Conservation (phyloP, 2,797 vertebrate species). For the Psittacula derbiana region DNA sequence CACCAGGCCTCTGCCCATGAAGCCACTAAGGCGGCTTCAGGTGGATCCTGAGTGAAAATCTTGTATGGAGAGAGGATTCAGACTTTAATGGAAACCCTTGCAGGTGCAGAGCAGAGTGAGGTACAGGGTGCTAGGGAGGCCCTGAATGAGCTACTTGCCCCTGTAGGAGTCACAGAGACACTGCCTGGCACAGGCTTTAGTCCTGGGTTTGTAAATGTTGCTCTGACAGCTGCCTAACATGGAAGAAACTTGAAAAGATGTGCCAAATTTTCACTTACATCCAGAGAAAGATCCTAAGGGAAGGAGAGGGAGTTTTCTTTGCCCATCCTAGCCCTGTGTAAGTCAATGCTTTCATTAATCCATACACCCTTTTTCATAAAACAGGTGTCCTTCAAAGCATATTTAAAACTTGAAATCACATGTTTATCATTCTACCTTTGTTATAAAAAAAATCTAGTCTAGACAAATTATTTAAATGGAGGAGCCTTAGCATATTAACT, state of each 20-base stretch:
- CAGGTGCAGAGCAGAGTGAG: neutral
- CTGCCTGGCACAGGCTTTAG: neutral
- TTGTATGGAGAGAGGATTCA: neutral
- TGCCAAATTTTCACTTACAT: neutral
- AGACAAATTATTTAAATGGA: neutral
- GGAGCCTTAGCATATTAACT: neutral
- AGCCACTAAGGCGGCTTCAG: neutral
- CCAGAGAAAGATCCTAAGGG: neutral
- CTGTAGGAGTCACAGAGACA: rapidly evolving
- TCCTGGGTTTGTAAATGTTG: neutral
- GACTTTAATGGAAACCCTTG: neutral
- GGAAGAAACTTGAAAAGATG: neutral
- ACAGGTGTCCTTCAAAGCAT: neutral
- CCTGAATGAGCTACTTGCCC: rapidly evolving
- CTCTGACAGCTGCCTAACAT: neutral
- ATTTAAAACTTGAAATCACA: neutral
- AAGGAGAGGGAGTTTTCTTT: neutral
- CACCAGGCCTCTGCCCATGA: neutral
- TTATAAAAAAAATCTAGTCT: neutral
- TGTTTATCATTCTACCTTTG: neutral
- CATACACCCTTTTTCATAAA: neutral
- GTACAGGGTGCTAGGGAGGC: neutral
- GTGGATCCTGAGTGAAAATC: neutral
- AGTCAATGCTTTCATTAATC: neutral
- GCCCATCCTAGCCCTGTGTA: neutral